Evolutionary conservation across 2,888 invertebrate genomes (phyloP).

Genomic region (Cheilosia vernalis): DNA sequence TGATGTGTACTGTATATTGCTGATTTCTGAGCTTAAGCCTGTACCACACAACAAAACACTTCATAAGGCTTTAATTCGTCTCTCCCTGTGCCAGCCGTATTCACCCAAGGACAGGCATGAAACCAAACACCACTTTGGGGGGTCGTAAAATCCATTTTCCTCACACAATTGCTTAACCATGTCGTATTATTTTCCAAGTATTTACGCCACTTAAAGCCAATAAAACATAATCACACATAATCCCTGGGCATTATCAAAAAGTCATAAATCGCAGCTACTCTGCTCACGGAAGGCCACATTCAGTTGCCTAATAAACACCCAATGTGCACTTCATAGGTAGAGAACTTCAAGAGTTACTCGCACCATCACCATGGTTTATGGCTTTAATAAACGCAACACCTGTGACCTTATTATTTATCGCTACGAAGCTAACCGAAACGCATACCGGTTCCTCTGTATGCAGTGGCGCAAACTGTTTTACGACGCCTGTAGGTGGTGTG

Average conservation of each 20-base stretch:
- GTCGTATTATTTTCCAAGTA: constrained; percentile 66
- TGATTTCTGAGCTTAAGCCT: too few relatives aligned
- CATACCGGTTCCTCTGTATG: constrained; percentile 20
- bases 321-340: constrained; percentile 66
- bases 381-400: constrained; percentile 74
- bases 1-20: too few relatives aligned
- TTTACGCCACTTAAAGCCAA: constrained; percentile 68
- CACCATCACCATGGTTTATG: constrained; percentile 71
- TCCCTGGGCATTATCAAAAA: constrained; percentile 72
- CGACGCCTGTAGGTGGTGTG: constrained; percentile 60
- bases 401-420: constrained; percentile 74
- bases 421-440: constrained; percentile 33
- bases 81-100: too few relatives aligned
- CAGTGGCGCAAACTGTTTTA: constrained; percentile 41
- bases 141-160: constrained; percentile 1
- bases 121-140: too few relatives aligned
- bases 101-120: too few relatives aligned
- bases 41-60: too few relatives aligned
- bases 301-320: constrained; percentile 71
- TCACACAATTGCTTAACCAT: constrained; percentile 36
- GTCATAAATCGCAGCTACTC: constrained; percentile 66
- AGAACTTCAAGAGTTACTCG: constrained; percentile 62
- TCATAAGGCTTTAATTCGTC: too few relatives aligned
- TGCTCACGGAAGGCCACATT: constrained; percentile 63
- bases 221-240: constrained; percentile 74